A percentile compares a stretch with the other conserved stretches of the same genome.
Conservation (phyloP, 2,888 invertebrate genomes). For the Xylophagus ater region DNA sequence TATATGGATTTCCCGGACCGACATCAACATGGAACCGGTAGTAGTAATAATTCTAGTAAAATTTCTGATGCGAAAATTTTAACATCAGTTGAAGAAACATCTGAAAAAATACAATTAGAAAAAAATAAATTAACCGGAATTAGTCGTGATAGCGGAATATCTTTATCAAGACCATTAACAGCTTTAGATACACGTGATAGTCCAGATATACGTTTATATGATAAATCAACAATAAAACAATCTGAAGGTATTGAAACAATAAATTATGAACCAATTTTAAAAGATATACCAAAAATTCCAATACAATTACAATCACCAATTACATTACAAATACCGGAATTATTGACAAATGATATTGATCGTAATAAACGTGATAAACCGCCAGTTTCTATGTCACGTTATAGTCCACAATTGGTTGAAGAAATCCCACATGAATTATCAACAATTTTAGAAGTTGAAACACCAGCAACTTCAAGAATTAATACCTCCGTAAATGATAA, state of each 20-base stretch:
- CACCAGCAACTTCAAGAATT: slow-evolving; percentile 45
- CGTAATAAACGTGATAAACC: slow-evolving; percentile 23
- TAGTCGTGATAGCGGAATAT: slow-evolving; percentile 37
- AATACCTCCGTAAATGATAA: slow-evolving; percentile 13
- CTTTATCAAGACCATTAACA: slow-evolving; percentile 34
- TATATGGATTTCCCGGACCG: slow-evolving; percentile 34
- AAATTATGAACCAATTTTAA: slow-evolving; percentile 29
- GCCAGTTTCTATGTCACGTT: slow-evolving; percentile 29
- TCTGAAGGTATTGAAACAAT: not conserved
- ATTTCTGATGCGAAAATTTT: not conserved
- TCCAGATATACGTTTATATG: slow-evolving; percentile 11
- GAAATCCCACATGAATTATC: slow-evolving; percentile 48
- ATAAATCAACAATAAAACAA: too few relatives aligned
- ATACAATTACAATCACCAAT: slow-evolving; percentile 9
- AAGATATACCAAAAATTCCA: slow-evolving; percentile 31
- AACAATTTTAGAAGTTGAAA: slow-evolving; percentile 57
- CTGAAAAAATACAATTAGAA: slow-evolving; percentile 21
- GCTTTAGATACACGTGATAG: slow-evolving; percentile 25
- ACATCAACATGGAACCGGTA: slow-evolving; percentile 11
- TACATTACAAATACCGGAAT: not conserved
- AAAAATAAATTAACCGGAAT: slow-evolving; percentile 29
- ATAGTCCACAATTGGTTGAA: slow-evolving; percentile 33
- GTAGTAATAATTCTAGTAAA: slow-evolving; percentile 11
- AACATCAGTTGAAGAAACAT: slow-evolving; percentile 9
- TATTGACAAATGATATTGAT: not conserved